Evolutionary conservation across 2,888 invertebrate genomes (phyloP), one percentile per base, ranked within the genome.

Genomic region (Kryphioiulus occultus): DNA sequence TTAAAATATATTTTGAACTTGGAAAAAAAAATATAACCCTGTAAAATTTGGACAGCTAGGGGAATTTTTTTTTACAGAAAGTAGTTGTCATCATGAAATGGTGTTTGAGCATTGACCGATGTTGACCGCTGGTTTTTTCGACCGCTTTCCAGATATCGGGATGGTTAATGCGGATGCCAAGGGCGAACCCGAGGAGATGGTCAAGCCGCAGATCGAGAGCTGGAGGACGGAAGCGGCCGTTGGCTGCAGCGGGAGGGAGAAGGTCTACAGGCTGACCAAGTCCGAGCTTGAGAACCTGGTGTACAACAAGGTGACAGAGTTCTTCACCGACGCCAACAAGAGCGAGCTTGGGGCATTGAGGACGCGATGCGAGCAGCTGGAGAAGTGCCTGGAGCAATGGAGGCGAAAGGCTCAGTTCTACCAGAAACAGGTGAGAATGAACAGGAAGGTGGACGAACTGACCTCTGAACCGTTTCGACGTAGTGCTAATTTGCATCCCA

Each of bases 211-310:
- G 39, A 9, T 39, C 5, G 39, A 39, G 39, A 39, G 39, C 39
- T 9, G 39, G 39, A 39, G 39, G 39, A 39, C 12, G 12, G 53
- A 0, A 17, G n/a, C n/a, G 59, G n/a, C n/a, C n/a, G n/a, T n/a
- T n/a, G n/a, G n/a, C n/a, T n/a, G 59, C 59, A 10, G 4, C n/a
- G 59, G n/a, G n/a, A 86, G 68, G 59, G 87, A 87, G n/a, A 42
- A 82, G 26, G 32, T 83, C 9, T 87, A 87, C 44, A 15, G 39
- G 30, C 47, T 87, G 53, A 87, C 85, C n/a, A 87, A 87, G 53
- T 19, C 87, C 30, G 87, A 87, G 26, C 47, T 87, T n/a, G 87
- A 87, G 53, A 87, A 47, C 85, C 85, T 87, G 35, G 53, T 87
- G 17, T 47, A 85, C 44, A 85, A 30, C 59, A 87, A 87, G 85